Evolutionary conservation across 2,888 invertebrate species (phyloP).

Genomic region (Choreutis nemorana): DNA sequence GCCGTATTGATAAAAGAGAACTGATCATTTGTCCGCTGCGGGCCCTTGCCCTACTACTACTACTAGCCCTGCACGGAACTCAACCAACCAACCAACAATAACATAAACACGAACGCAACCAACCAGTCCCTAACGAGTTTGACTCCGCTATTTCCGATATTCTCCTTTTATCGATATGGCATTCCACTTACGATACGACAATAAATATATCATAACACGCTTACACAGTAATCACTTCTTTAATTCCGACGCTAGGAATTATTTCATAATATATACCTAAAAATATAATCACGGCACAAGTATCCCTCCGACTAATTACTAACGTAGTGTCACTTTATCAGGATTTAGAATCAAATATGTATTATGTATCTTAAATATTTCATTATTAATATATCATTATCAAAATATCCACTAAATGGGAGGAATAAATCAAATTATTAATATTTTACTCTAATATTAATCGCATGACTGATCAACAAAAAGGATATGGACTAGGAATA

Average conservation of each 20-base stretch:
- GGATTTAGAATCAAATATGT: constrained; percentile 68
- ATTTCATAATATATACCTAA: constrained; percentile 67
- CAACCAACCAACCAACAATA: constrained; percentile 41
- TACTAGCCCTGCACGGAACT: no score
- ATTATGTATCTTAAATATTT: constrained; percentile 68
- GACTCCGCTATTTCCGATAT: constrained; percentile 57
- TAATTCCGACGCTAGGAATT: constrained; percentile 68
- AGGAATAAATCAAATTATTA: constrained; percentile 68
- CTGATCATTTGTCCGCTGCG: constrained; percentile 32
- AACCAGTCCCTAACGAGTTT: constrained; percentile 50
- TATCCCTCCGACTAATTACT: constrained; percentile 68
- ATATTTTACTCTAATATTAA: constrained; percentile 64
- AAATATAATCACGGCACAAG: constrained; percentile 69
- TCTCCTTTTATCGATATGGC: constrained; percentile 68
- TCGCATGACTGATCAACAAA: constrained; percentile 67
- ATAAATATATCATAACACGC: constrained; percentile 62
- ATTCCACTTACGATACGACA: constrained; percentile 65
- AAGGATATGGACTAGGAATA: constrained; percentile 68
- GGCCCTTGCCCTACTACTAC: no score
- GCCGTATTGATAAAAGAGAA: constrained; percentile 67
- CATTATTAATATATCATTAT: constrained; percentile 68
- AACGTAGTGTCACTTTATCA: constrained; percentile 67
- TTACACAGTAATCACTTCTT: constrained; percentile 67
- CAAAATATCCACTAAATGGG: constrained; percentile 68
- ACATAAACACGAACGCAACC: constrained; percentile 51